phyloP scores from a whole-genome alignment of 2,888 invertebrate genomes.

The Xiphydria camelus region DNA sequence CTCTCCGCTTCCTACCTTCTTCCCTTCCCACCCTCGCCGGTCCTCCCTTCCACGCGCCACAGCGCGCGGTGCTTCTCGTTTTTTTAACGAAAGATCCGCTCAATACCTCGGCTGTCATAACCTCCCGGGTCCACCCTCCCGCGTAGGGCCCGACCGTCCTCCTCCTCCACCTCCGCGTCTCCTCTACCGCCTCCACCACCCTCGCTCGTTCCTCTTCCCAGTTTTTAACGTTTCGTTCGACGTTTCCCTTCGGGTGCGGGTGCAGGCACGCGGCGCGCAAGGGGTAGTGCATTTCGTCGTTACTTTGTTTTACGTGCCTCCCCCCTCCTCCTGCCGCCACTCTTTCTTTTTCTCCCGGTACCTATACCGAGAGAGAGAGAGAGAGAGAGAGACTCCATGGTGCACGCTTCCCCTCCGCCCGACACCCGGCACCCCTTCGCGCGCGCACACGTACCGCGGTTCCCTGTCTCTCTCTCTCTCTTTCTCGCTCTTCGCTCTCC shows the following conservation, averaged over 20 bases:
- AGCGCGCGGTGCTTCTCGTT: slow-evolving; percentile 45
- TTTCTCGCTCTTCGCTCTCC: not conserved
- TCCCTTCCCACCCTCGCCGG: not conserved
- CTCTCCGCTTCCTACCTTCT: slow-evolving; percentile 6
- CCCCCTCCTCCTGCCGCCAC: slow-evolving; percentile 23
- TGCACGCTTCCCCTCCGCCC: slow-evolving; percentile 11
- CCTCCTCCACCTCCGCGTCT: slow-evolving; percentile 24
- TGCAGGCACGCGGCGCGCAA: slow-evolving; percentile 16
- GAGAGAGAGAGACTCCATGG: too few species aligned
- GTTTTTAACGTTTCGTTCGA: slow-evolving; percentile 57
- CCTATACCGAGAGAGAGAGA: too few species aligned
- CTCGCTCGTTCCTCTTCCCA: slow-evolving; percentile 45
- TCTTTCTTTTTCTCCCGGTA: not conserved
- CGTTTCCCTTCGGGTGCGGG: slow-evolving; percentile 48
- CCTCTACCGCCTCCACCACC: slow-evolving; percentile 20
- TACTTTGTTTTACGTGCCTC: slow-evolving; percentile 55
- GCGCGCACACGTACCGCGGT: not conserved
- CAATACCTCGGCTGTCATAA: slow-evolving; percentile 58
- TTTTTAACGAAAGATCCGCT: slow-evolving; percentile 58
- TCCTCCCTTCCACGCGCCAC: slow-evolving; percentile 34
- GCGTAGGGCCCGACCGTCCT: slow-evolving; percentile 27
- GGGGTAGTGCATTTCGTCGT: slow-evolving; percentile 54
- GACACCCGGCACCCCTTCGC: slow-evolving; percentile 17
- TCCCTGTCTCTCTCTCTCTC: slow-evolving; percentile 11
- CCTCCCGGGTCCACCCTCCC: slow-evolving; percentile 41